Evolutionary conservation across 2,113 vertebrate genomes (phyloP).

Genomic region (Balaenoptera acutorostrata): DNA sequence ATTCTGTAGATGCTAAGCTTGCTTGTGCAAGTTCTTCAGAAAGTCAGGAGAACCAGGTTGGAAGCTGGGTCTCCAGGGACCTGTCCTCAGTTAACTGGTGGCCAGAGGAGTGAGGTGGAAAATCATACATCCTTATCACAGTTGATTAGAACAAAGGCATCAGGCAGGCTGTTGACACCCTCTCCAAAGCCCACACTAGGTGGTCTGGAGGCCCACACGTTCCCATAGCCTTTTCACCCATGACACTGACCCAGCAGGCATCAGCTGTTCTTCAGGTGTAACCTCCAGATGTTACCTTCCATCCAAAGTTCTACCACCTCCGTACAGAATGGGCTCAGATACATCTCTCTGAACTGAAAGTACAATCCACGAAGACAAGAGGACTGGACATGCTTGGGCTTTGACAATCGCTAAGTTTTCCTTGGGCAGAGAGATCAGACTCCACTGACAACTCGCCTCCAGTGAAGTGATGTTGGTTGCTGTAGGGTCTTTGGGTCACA

Average conservation of each 20-base stretch:
- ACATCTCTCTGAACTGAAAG: too few relatives aligned
- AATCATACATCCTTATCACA: background rate
- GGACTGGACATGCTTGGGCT: background rate
- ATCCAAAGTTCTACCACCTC: too few relatives aligned
- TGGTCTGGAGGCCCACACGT: rapidly evolving
- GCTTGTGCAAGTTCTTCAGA: background rate
- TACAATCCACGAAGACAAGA: background rate
- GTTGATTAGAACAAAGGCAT: background rate
- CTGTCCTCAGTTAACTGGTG: background rate
- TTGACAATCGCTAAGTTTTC: background rate
- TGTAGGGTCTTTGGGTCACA: background rate
- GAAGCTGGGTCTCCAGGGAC: background rate
- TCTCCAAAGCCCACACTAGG: background rate
- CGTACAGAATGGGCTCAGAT: background rate
- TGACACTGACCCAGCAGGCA: background rate
- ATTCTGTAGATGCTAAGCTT: background rate
- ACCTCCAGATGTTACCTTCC: background rate
- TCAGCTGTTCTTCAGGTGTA: background rate
- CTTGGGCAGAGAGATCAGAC: background rate
- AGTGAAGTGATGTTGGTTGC: background rate
- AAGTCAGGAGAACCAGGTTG: background rate
- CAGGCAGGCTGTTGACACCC: background rate
- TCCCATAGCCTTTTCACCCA: background rate
- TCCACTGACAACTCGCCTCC: background rate
- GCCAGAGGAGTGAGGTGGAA: background rate